Evolutionary conservation across 2,888 invertebrate genomes (phyloP), one percentile per base, ranked within the genome.

Genomic region (Caenorhabditis panamensis): DNA sequence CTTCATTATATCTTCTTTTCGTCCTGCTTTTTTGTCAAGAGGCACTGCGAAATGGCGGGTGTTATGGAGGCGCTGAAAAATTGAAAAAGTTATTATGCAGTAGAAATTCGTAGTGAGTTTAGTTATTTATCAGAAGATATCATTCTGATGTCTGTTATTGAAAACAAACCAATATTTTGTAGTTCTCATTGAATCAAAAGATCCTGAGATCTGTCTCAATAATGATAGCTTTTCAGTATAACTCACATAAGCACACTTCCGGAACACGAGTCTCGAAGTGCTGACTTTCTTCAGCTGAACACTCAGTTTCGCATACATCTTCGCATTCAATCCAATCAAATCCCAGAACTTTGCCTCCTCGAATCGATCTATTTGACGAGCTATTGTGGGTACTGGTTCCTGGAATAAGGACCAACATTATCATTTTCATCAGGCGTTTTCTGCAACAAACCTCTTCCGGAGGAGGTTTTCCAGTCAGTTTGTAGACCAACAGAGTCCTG

Each of bases 51-150:
- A 73, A 26, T 73, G 73, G n/a, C 73, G 73, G 11, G 73, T 73
- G 51, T 73, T 73, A 51, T 73, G 73, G 0, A 73, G 73, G 16
- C 73, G 26, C 73, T 73, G n/a, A n/a, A n/a, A n/a, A n/a, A n/a
- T n/a, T n/a, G n/a, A n/a, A n/a, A n/a, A n/a, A n/a, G n/a, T n/a
- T n/a, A n/a, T n/a, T n/a, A n/a, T n/a, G n/a, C n/a, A n/a, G n/a
- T n/a, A n/a, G n/a, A n/a, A n/a, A n/a, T n/a, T n/a, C n/a, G n/a
- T n/a, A n/a, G n/a, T n/a, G n/a, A n/a, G n/a, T n/a, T n/a, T n/a
- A n/a, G n/a, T n/a, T n/a, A n/a, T n/a, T n/a, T n/a, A n/a, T n/a
- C n/a, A n/a, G n/a, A n/a, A n/a, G n/a, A n/a, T n/a, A n/a, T n/a
- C n/a, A n/a, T n/a, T n/a, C n/a, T n/a, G n/a, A n/a, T n/a, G n/a